phyloP scores from a whole-genome alignment of 1,140 invertebrate species.

The Drosophila sechellia region DNA sequence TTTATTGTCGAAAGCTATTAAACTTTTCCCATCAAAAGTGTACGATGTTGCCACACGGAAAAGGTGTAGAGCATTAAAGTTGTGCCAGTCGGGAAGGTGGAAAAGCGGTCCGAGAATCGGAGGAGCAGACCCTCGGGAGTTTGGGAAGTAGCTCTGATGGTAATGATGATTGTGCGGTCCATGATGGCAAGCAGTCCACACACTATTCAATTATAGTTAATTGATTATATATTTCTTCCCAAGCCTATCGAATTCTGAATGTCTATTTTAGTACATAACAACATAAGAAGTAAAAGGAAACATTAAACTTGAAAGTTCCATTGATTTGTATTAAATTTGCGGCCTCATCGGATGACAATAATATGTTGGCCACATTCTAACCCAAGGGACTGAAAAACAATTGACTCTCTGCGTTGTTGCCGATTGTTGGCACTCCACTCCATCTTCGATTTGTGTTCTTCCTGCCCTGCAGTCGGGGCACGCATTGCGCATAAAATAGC shows the following conservation, averaged over 20 bases:
- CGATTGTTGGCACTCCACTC: conserved; percentile 42
- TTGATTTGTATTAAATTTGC: conserved; percentile 18
- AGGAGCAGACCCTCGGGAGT: conserved; percentile 7
- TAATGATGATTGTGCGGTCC: conserved; percentile 21
- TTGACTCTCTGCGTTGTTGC: conserved; percentile 57
- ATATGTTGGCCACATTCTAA: conserved; percentile 34
- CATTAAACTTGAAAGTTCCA: background rate
- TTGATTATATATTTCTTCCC: background rate
- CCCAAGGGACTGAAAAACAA: conserved; percentile 55
- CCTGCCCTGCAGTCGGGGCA: conserved; percentile 65
- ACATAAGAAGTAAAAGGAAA: background rate
- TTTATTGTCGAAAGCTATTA: conserved; percentile 83
- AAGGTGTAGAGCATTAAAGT: conserved; percentile 75
- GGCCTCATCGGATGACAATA: conserved; percentile 44
- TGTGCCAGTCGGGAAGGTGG: conserved; percentile 31
- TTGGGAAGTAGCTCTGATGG: conserved; percentile 6
- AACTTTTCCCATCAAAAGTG: conserved; percentile 81
- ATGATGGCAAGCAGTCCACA: conserved; percentile 13
- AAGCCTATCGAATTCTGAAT: background rate
- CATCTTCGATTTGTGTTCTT: conserved; percentile 73
- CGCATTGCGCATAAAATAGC: conserved; percentile 77
- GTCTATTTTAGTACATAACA: background rate
- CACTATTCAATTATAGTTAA: conserved; percentile 9
- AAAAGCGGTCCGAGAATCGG: conserved; percentile 2
- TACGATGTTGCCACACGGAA: conserved; percentile 71